These are phyloP conservation scores for Drosophila serrata DNA, from an alignment of 1,140 invertebrate genomes.

Conservation along the genomic window DNA sequence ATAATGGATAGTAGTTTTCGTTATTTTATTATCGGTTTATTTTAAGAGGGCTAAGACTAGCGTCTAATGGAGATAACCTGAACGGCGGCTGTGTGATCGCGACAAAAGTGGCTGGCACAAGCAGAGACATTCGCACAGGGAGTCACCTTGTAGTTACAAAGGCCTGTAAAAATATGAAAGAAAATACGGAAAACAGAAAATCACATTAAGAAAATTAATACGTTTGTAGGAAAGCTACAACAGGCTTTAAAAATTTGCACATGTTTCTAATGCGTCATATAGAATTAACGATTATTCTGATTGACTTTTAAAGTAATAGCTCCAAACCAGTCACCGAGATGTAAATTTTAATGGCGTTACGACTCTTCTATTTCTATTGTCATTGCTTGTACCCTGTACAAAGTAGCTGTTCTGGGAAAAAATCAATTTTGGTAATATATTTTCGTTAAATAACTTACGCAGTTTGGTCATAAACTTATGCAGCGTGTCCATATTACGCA, in stretches of 20 bases:
- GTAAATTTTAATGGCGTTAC: not conserved
- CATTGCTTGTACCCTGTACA: too few relatives aligned
- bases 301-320: not conserved
- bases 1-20: constrained; percentile 20
- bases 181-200: not conserved
- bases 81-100: constrained; percentile 68
- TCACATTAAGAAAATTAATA: not conserved
- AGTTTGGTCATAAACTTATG: constrained; percentile 64
- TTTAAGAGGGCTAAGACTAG: constrained; percentile 41
- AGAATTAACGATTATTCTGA: not conserved
- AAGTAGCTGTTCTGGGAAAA: too few relatives aligned
- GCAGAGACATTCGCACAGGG: constrained; percentile 68
- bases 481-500: constrained; percentile 75
- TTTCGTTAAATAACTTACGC: too few relatives aligned
- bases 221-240: not conserved
- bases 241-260: not conserved
- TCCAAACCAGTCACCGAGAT: too few relatives aligned
- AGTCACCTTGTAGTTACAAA: constrained; percentile 50
- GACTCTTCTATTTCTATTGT: too few relatives aligned
- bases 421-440: too few relatives aligned
- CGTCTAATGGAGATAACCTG: constrained; percentile 68
- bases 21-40: constrained; percentile 29
- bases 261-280: too few relatives aligned
- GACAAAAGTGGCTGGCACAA: constrained; percentile 66
- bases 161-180: constrained; percentile 17